Evolutionary conservation across 2,888 invertebrate species (phyloP).

Genomic region (Polietes domitor): DNA sequence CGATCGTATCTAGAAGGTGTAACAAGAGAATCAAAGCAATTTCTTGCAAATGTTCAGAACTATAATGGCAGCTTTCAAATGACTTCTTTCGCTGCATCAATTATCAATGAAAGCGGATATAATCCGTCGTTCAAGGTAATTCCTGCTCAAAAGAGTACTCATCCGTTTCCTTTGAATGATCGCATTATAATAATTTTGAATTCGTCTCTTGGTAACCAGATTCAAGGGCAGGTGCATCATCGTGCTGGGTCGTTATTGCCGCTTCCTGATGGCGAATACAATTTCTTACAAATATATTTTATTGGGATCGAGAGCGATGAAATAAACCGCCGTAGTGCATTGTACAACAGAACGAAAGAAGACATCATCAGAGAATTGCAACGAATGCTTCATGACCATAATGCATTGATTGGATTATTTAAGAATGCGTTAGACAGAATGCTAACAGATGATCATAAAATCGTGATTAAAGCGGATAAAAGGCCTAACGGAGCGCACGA

Average conservation of each 20-base stretch:
- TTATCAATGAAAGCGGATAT: slow-evolving; percentile 55
- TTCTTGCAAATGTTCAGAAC: slow-evolving; percentile 64
- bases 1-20: slow-evolving; percentile 44
- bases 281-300: no score
- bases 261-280: neutral
- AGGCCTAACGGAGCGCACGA: slow-evolving; percentile 38
- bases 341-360: no score
- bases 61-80: slow-evolving; percentile 67
- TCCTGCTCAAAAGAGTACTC: slow-evolving; percentile 44
- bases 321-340: no score
- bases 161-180: no score
- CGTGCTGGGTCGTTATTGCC: slow-evolving; percentile 29
- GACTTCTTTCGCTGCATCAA: slow-evolving; percentile 68
- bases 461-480: slow-evolving; percentile 14
- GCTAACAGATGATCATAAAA: slow-evolving; percentile 30
- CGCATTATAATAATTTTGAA: no score
- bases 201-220: neutral
- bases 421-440: slow-evolving; percentile 26
- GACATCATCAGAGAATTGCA: no score
- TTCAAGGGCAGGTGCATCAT: slow-evolving; percentile 23
- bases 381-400: no score
- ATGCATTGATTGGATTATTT: slow-evolving; percentile 29
- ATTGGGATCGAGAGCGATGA: no score
- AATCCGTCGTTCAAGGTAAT: slow-evolving; percentile 65
- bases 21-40: slow-evolving; percentile 64